Evolutionary conservation across 1,140 invertebrate species (phyloP), one percentile per base, ranked within the genome.

Genomic region (Coboldia fuscipes): DNA sequence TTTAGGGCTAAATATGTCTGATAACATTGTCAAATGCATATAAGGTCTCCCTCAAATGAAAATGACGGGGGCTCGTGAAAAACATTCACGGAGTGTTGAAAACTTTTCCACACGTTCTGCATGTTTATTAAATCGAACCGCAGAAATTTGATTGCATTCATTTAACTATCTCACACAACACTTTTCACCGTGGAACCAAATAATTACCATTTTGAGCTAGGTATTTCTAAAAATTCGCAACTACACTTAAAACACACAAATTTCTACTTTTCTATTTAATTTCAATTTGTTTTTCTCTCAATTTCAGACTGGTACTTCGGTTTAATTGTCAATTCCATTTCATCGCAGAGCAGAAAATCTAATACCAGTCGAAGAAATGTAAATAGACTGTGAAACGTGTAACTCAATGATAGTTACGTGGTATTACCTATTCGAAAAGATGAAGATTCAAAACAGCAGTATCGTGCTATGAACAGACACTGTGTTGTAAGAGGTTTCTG

Each of bases 161-260:
- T 12, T 27, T 27, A 4, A 12, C 12, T 27, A 12, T 10, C 3
- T 27, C 14, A 14, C 14, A 27, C 12, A n/a, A 12, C 3, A 12
- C 12, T 27, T 27, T 27, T 27, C 14, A 23, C 12, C 6, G 6
- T 6, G 14, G 14, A 27, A 27, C 4, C 12, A 10, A 3, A 12
- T 14, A 27, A 27, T 27, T 27, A 27, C 24, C 24, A 27, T 27
- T 27, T 27, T 27, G 24, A 27, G 24, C 24, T 27, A n/a, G 12
- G 12, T 27, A n/a, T 27, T 27, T 27, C 24, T 27, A 27, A 14
- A 27, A n/a, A 14, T 10, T 14, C 24, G 14, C 24, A n/a, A 27
- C 24, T 27, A 27, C 24, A 27, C 24, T 27, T n/a, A 27, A 27
- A 10, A 27, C 12, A 27, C 14, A n/a, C 12, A 27, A 27, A 27